Percentiles rank a stretch among this genome's conserved stretches.
Conservation (phyloP, 2,888 invertebrate species). For the Brenthis daphne region DNA sequence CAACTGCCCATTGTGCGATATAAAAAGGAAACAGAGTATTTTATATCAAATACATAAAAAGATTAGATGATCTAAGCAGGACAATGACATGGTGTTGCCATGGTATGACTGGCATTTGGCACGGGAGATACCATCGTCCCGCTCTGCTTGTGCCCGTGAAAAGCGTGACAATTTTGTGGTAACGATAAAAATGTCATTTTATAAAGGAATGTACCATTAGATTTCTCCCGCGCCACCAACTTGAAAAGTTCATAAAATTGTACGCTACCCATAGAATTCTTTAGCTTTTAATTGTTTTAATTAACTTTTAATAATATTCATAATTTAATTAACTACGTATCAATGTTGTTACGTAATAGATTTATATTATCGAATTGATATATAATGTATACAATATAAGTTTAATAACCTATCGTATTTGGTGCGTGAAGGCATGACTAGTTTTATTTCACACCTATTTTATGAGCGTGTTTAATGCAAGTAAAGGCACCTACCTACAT, state of each 20-base stretch:
- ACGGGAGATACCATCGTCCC: slow-evolving; percentile 62
- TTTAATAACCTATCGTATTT: slow-evolving; percentile 31
- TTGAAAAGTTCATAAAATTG: too few relatives aligned
- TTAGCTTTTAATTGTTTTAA: too few relatives aligned
- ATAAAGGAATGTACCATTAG: background rate
- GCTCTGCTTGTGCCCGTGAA: slow-evolving; percentile 70
- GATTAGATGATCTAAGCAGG: background rate
- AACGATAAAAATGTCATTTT: slow-evolving; percentile 14
- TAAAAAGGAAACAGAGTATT: background rate
- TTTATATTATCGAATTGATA: slow-evolving; percentile 3
- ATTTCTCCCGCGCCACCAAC: too few relatives aligned
- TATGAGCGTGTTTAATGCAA: background rate
- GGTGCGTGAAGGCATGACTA: slow-evolving; percentile 40
- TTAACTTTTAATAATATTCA: too few relatives aligned
- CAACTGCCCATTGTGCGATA: slow-evolving; percentile 4
- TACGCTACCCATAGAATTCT: too few relatives aligned
- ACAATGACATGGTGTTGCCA: slow-evolving; percentile 26
- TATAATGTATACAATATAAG: slow-evolving; percentile 15
- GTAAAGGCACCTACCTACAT: too few relatives aligned
- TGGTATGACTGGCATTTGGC: slow-evolving; percentile 49
- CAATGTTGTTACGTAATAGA: slow-evolving; percentile 1
- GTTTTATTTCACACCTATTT: slow-evolving; percentile 17
- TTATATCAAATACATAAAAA: slow-evolving; percentile 14
- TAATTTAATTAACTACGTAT: too few relatives aligned
- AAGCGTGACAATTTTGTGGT: slow-evolving; percentile 61